Base-by-base conservation (phyloP, 2,888 invertebrate genomes). In the Taphrorychus bicolor region DNA sequence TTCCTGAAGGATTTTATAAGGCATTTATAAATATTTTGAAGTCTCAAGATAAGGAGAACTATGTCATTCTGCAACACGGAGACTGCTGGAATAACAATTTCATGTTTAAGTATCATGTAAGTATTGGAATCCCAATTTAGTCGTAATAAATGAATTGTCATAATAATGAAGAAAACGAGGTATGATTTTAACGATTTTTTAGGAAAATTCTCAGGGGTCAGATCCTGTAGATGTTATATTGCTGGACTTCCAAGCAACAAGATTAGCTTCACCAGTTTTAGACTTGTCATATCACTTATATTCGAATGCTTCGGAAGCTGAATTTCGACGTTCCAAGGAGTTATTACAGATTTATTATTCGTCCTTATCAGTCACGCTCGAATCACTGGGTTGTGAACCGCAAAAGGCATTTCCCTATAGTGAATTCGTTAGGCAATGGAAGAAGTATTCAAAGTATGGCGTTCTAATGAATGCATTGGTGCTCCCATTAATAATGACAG, bases 201-300 rank as follows among this genome's bases (percentile, higher is more conserved):
- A 54, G 54, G 24, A 52, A n/a, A n/a, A n/a, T n/a, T n/a, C 2
- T 14, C 17, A 14, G 54, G 22, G 1, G 16, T n/a, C 11, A 4
- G 7, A 19, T n/a, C 76, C 76, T 7, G 42, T 52, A 7, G 72
- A 73, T 41, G 70, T 76, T 69, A 52, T 61, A 11, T 73, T 76
- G 40, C 62, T 77, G 5, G 77, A 77, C 59, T 76, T 76, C 49
- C 77, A 77, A 59, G 7, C 74, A 4, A 67, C 73, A 2, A 59
- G 68, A 24, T 41, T 73, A 4, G 70, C 70, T 0, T 72, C 74
- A 0, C 76, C 76, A 22, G 65, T 74, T 5, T 61, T 70, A 14
- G 77, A 77, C 67, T 61, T 77, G 19, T 74, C 75, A 4, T 77
- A 76, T 51, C 76, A 73, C 42, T 56, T 77, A 5, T 77, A 77